A percentile compares a stretch with the other conserved stretches of the same genome.
phyloP scores from a whole-genome alignment of 2,888 invertebrate genomes.

The Anthophora plumipes region DNA sequence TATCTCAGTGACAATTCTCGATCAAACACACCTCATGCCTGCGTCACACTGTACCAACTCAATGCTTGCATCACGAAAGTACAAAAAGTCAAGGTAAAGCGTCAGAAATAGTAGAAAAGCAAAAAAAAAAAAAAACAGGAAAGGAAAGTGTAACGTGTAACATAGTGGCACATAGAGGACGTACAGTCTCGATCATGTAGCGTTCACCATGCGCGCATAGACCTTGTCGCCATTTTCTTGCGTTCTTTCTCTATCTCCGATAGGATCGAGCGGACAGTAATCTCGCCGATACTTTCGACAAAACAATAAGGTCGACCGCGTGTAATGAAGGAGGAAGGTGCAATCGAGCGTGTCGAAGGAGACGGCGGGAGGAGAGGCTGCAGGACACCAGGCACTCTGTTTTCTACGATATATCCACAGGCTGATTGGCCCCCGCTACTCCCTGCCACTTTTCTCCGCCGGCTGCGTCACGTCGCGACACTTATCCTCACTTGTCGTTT shows the following conservation, averaged over 20 bases:
- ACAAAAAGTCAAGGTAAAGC: neutral
- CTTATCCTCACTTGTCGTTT: slow-evolving; percentile 52
- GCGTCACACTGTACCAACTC: neutral
- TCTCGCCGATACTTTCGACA: slow-evolving; percentile 73
- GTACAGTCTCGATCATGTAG: too few relatives aligned
- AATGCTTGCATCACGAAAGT: too few relatives aligned
- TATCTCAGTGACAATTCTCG: neutral
- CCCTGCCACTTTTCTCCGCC: slow-evolving; percentile 3
- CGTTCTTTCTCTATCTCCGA: slow-evolving; percentile 4
- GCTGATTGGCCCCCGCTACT: slow-evolving; percentile 9
- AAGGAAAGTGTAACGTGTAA: slow-evolving; percentile 35
- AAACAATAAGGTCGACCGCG: slow-evolving; percentile 79
- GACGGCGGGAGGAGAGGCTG: slow-evolving; percentile 42
- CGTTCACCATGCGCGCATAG: neutral
- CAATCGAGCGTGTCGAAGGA: slow-evolving; percentile 74
- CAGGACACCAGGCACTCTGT: slow-evolving; percentile 44
- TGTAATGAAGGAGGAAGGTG: slow-evolving; percentile 79
- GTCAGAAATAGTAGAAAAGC: neutral
- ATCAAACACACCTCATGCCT: neutral
- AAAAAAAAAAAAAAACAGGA: too few relatives aligned
- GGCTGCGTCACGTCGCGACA: slow-evolving; percentile 52
- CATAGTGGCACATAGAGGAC: slow-evolving; percentile 7
- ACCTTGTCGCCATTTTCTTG: slow-evolving; percentile 16
- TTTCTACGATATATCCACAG: slow-evolving; percentile 50
- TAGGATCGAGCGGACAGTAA: slow-evolving; percentile 50